Conservation (phyloP, 2,113 vertebrate genomes). For the Orthonyx spaldingii region DNA sequence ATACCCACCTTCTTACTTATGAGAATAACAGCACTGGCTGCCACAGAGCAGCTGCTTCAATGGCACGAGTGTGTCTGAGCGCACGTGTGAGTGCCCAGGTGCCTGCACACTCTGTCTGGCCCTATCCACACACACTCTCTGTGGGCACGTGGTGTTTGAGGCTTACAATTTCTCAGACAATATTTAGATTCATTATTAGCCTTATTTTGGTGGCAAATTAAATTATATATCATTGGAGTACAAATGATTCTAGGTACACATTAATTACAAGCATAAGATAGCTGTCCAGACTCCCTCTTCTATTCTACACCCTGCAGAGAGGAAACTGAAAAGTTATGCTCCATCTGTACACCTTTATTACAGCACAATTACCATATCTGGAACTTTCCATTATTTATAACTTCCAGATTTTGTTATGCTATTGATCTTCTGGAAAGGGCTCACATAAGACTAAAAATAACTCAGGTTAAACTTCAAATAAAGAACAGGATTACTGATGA, state of each 20-base stretch:
- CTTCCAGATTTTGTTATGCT: conserved; percentile 54
- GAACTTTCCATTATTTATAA: conserved; percentile 28
- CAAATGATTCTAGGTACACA: neutral
- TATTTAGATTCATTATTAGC: neutral
- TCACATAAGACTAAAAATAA: neutral
- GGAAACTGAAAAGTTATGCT: conserved; percentile 25
- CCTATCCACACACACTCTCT: neutral
- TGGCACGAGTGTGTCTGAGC: accelerated
- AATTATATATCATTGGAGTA: conserved; percentile 5
- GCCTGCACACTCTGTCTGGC: neutral
- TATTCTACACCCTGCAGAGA: conserved; percentile 2
- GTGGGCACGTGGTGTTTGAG: neutral
- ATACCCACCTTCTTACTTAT: neutral
- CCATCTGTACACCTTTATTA: conserved; percentile 39
- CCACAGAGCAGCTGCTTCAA: neutral
- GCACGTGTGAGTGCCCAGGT: accelerated
- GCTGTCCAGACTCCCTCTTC: neutral
- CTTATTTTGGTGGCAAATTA: neutral
- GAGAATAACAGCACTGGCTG: neutral
- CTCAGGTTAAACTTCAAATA: conserved; percentile 17
- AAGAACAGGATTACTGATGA: neutral
- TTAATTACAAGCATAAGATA: conserved; percentile 27
- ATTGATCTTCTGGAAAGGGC: conserved; percentile 37
- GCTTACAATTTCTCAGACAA: neutral
- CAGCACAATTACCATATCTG: conserved; percentile 9